Evolutionary conservation across 2,797 vertebrate genomes (phyloP).

Genomic region (Mastacembelus armatus): DNA sequence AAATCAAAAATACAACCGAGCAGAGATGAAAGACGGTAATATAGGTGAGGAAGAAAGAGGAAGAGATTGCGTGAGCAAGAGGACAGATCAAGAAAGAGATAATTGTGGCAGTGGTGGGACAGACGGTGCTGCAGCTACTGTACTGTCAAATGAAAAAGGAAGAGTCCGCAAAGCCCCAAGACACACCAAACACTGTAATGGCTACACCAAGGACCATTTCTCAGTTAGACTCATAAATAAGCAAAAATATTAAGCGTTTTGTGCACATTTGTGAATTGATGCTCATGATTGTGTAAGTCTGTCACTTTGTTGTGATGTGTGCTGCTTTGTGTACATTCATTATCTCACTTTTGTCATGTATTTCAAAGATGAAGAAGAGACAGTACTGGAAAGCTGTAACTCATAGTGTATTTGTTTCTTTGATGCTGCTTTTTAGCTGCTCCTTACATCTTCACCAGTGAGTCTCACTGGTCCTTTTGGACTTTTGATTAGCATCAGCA

Average conservation of each 20-base stretch:
- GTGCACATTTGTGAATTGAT: conserved; percentile 23
- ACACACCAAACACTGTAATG: conserved; percentile 46
- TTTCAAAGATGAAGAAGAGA: conserved; percentile 49
- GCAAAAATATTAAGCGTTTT: conserved; percentile 34
- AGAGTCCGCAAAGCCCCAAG: conserved; percentile 45
- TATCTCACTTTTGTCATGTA: conserved; percentile 27
- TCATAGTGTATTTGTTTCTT: conserved; percentile 32
- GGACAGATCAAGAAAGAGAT: conserved; percentile 4
- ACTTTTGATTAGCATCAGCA: conserved; percentile 69
- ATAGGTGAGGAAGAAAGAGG: conserved; percentile 16
- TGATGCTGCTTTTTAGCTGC: conserved; percentile 42
- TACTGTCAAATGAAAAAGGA: conserved; percentile 42
- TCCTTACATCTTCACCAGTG: conserved; percentile 45
- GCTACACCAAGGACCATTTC: conserved; percentile 56
- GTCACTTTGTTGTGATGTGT: conserved; percentile 41
- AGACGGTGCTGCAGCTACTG: conserved; percentile 5
- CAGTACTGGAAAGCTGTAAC: conserved; percentile 39
- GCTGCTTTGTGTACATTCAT: conserved; percentile 30
- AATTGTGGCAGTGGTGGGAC: background rate
- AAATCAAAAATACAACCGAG: conserved; percentile 16
- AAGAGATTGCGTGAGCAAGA: conserved; percentile 22
- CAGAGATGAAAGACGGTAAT: conserved; percentile 7
- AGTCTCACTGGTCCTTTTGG: conserved; percentile 55
- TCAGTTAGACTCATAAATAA: conserved; percentile 60
- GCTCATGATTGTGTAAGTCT: conserved; percentile 27